Evolutionary conservation across 1,140 invertebrate genomes (phyloP).

Genomic region (Calliopsis andreniformis): DNA sequence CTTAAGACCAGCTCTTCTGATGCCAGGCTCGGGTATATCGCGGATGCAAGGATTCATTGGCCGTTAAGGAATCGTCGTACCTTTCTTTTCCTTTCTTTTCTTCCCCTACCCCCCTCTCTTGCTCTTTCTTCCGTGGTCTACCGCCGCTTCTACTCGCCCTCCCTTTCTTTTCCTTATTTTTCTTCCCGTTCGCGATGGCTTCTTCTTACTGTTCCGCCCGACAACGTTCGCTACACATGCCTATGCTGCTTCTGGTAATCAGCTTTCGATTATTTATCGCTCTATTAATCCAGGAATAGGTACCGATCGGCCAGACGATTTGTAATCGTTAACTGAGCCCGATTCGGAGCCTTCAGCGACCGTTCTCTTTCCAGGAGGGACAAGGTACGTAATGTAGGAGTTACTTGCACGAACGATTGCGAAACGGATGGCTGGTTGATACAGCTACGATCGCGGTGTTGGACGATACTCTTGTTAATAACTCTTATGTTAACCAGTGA

Average conservation of each 20-base stretch:
- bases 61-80: slow-evolving; percentile 58
- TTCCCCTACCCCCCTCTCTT: no score
- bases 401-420: slow-evolving; percentile 50
- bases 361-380: slow-evolving; percentile 10
- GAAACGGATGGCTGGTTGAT: slow-evolving; percentile 52
- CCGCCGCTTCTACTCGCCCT: background rate
- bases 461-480: slow-evolving; percentile 46
- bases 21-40: slow-evolving; percentile 42
- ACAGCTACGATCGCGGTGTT: slow-evolving; percentile 42
- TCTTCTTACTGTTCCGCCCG: slow-evolving; percentile 36
- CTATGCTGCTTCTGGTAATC: slow-evolving; percentile 72
- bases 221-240: slow-evolving; percentile 41
- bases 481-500: background rate
- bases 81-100: background rate
- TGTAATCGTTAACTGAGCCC: slow-evolving; percentile 78
- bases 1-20: slow-evolving; percentile 65
- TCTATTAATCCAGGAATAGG: slow-evolving; percentile 78
- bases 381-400: slow-evolving; percentile 50
- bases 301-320: slow-evolving; percentile 76
- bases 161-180: slow-evolving; percentile 46
- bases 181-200: slow-evolving; percentile 43
- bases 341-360: slow-evolving; percentile 52
- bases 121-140: background rate
- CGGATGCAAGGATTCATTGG: slow-evolving; percentile 52
- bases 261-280: slow-evolving; percentile 80